Conservation (phyloP, 2,113 vertebrate species). For the Clarias batrachus region DNA sequence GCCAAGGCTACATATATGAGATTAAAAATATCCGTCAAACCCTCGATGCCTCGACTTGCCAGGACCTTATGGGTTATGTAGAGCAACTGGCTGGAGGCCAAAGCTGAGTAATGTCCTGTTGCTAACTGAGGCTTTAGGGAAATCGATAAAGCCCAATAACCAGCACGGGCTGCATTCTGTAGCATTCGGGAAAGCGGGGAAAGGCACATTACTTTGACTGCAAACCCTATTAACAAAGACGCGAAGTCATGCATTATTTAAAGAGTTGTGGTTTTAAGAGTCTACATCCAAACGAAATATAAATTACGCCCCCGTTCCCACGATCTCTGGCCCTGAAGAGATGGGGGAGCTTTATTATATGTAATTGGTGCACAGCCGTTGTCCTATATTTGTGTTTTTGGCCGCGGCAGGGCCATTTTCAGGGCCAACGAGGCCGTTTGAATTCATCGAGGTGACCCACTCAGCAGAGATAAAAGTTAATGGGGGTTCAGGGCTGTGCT, state of each 20-base stretch:
- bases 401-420: slow-evolving; percentile 9
- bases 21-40: slow-evolving; percentile 67
- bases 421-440: slow-evolving; percentile 41
- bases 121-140: slow-evolving; percentile 63
- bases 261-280: slow-evolving; percentile 63
- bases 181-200: slow-evolving; percentile 57
- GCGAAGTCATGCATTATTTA: slow-evolving; percentile 76
- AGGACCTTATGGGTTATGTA: slow-evolving; percentile 54
- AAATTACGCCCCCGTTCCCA: slow-evolving; percentile 69
- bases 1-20: slow-evolving; percentile 61
- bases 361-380: slow-evolving; percentile 62
- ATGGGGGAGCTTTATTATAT: slow-evolving; percentile 60
- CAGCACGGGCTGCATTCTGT: slow-evolving; percentile 62
- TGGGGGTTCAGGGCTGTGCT: slow-evolving; percentile 49
- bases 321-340: slow-evolving; percentile 50
- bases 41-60: slow-evolving; percentile 51
- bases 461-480: slow-evolving; percentile 54
- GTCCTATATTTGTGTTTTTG: slow-evolving; percentile 35
- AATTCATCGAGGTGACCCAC: slow-evolving; percentile 53
- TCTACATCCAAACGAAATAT: slow-evolving; percentile 69
- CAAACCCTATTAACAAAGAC: slow-evolving; percentile 77
- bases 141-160: slow-evolving; percentile 73
- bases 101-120: slow-evolving; percentile 71
- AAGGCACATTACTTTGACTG: slow-evolving; percentile 70
- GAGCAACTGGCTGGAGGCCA: slow-evolving; percentile 59